These are phyloP conservation scores for Ictalurus punctatus DNA, from an alignment of 2,113 vertebrate genomes.

Conservation along the genomic window DNA sequence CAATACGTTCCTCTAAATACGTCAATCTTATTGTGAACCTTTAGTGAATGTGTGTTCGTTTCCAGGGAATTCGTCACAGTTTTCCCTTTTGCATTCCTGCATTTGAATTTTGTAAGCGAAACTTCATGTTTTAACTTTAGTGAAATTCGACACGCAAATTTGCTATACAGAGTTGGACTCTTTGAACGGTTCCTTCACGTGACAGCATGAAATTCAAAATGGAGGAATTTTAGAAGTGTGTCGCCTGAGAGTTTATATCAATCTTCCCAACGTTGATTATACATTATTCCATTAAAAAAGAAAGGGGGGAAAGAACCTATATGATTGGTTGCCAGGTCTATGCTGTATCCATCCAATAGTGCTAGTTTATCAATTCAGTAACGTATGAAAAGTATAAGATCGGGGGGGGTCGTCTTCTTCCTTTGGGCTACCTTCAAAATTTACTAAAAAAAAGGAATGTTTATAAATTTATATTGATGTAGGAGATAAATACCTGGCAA, in stretches of 20 bases:
- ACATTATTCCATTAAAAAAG: not conserved
- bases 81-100: not conserved
- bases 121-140: not conserved
- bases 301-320: not conserved
- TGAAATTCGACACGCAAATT: not conserved
- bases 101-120: not conserved
- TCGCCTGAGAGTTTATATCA: not conserved
- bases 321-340: not conserved
- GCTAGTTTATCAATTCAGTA: not conserved
- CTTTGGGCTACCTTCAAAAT: not conserved
- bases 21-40: not conserved
- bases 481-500: not conserved
- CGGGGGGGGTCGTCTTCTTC: not conserved
- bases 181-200: not conserved
- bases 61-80: not conserved
- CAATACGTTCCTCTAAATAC: not conserved
- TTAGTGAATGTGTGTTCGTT: not conserved
- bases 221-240: not conserved
- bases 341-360: not conserved
- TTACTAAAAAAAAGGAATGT: not conserved
- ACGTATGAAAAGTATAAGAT: not conserved
- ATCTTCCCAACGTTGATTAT: not conserved
- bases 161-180: not conserved
- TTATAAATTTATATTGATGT: not conserved
- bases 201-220: not conserved